Evolutionary conservation across 1,140 invertebrate genomes (phyloP).

Genomic region (Drosophila watanabei): DNA sequence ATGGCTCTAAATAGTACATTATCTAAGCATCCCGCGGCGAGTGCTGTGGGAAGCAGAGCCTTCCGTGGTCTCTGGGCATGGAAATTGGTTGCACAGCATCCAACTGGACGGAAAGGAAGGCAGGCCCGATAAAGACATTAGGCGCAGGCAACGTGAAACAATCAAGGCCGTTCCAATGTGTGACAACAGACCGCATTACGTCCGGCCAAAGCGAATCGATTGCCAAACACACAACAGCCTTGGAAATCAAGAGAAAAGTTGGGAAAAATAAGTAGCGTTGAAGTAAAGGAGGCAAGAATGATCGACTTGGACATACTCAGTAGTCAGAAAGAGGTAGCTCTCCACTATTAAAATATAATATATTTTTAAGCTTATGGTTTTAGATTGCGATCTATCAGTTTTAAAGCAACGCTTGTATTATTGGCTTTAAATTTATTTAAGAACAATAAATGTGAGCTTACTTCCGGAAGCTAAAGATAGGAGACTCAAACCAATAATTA

Average conservation of each 20-base stretch:
- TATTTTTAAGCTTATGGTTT: too few relatives aligned
- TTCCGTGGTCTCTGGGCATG: constrained; percentile 38
- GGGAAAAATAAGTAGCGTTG: constrained; percentile 12
- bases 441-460: too few relatives aligned
- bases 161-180: constrained; percentile 74
- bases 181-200: constrained; percentile 65
- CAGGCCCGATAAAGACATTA: constrained; percentile 68
- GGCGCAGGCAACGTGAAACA: constrained; percentile 43
- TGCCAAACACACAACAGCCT: constrained; percentile 42
- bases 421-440: too few relatives aligned
- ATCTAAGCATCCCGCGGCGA: constrained; percentile 45
- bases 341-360: neutral
- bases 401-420: too few relatives aligned
- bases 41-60: constrained; percentile 22
- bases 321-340: neutral
- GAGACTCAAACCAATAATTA: too few relatives aligned
- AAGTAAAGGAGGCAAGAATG: neutral
- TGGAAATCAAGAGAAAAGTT: constrained; percentile 13
- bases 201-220: constrained; percentile 73
- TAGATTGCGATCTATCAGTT: too few relatives aligned
- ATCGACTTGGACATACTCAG: constrained; percentile 15
- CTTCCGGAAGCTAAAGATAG: too few relatives aligned
- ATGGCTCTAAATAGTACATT: constrained; percentile 51
- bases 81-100: constrained; percentile 59
- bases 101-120: constrained; percentile 3